These are phyloP conservation scores for Lithodes maja DNA, from an alignment of 2,888 invertebrate genomes.

Conservation along the genomic window DNA sequence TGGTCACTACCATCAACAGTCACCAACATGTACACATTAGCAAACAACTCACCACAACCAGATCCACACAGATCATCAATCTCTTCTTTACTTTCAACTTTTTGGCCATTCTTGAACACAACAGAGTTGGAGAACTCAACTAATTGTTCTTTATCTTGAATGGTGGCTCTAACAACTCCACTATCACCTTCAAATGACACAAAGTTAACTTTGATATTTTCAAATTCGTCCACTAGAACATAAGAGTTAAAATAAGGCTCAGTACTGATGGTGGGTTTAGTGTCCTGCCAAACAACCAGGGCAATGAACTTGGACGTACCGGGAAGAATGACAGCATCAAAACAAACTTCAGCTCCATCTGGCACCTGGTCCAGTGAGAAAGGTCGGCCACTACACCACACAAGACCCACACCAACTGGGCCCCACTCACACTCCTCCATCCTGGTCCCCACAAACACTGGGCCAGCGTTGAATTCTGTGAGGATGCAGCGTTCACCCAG, in stretches of 20 bases:
- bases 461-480: no score
- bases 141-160: neutral
- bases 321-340: conserved; percentile 31
- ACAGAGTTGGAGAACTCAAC: neutral
- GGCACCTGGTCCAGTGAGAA: neutral
- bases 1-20: neutral
- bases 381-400: neutral
- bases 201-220: neutral
- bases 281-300: conserved; percentile 28
- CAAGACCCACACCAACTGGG: no score
- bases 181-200: neutral
- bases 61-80: no score
- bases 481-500: no score
- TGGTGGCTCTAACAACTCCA: neutral
- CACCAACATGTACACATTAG: no score
- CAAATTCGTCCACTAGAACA: conserved; percentile 1
- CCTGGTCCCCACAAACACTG: no score
- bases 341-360: conserved; percentile 25
- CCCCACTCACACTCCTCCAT: no score
- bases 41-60: no score
- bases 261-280: conserved; percentile 12
- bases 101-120: conserved; percentile 29
- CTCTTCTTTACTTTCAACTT: neutral
- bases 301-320: conserved; percentile 5
- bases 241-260: conserved; percentile 35